Evolutionary conservation across 1,140 invertebrate genomes (phyloP).

Genomic region (Lordiphosa stackelbergi): DNA sequence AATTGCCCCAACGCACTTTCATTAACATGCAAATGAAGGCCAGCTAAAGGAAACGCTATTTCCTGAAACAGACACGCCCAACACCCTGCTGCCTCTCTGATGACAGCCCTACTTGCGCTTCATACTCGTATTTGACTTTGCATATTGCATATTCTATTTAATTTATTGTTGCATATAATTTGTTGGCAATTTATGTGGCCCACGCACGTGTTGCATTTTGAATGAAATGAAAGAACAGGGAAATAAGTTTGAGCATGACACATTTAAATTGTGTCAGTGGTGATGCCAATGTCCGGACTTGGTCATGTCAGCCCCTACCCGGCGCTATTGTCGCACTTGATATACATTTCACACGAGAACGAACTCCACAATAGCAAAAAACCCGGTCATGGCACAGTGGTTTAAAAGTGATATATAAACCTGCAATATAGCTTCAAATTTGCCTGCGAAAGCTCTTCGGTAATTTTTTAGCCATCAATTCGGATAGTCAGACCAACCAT

Average conservation of each 20-base stretch:
- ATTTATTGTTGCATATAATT: slow-evolving; percentile 65
- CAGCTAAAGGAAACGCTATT: neutral
- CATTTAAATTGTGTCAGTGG: slow-evolving; percentile 65
- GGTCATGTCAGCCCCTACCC: slow-evolving; percentile 27
- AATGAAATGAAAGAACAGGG: slow-evolving; percentile 2
- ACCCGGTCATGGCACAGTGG: slow-evolving; percentile 33
- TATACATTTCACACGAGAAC: slow-evolving; percentile 49
- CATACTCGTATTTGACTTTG: slow-evolving; percentile 37
- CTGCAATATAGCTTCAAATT: too few relatives aligned
- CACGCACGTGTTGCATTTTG: slow-evolving; percentile 56
- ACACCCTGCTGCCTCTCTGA: slow-evolving; percentile 5
- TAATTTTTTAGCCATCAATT: too few relatives aligned
- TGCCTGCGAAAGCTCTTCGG: too few relatives aligned
- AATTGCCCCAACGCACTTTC: slow-evolving; percentile 42
- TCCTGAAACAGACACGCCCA: slow-evolving; percentile 6
- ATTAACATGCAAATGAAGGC: slow-evolving; percentile 57
- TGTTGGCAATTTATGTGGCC: slow-evolving; percentile 50
- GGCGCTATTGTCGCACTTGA: slow-evolving; percentile 40
- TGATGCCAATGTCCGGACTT: slow-evolving; percentile 17
- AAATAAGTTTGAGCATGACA: slow-evolving; percentile 26
- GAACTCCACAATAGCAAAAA: slow-evolving; percentile 22
- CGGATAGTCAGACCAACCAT: too few relatives aligned
- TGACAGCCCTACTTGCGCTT: slow-evolving; percentile 5
- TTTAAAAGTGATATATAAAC: neutral
- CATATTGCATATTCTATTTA: slow-evolving; percentile 54